phyloP scores from a whole-genome alignment of 2,113 vertebrate species.

The Amblyornis subalaris region DNA sequence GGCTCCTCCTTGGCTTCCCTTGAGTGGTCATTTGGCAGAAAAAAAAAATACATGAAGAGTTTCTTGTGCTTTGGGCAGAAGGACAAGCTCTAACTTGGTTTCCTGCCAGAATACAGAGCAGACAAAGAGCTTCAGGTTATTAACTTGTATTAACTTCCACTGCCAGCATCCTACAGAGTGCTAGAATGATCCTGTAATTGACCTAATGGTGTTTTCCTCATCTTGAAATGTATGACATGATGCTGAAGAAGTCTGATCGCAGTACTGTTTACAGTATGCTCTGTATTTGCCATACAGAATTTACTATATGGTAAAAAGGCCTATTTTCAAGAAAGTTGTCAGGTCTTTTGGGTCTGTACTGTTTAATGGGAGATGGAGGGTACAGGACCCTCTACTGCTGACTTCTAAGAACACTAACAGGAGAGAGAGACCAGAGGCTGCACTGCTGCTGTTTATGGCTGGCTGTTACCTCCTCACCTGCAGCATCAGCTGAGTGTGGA shows the following conservation, averaged over 20 bases:
- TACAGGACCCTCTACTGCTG: not conserved
- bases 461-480: not conserved
- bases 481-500: not conserved
- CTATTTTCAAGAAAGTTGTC: not conserved
- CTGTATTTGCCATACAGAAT: not conserved
- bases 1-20: not conserved
- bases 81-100: not conserved
- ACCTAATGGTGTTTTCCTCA: not conserved
- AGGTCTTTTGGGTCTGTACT: not conserved
- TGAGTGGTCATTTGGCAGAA: not conserved
- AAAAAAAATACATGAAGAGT: not conserved
- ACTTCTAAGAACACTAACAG: not conserved
- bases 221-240: not conserved
- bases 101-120: not conserved
- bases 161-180: not conserved
- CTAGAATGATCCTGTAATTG: not conserved
- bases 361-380: not conserved
- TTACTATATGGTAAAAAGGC: not conserved
- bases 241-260: not conserved
- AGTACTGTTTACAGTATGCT: not conserved
- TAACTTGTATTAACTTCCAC: not conserved
- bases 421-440: not conserved
- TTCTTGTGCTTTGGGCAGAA: not conserved
- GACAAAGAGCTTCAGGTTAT: not conserved
- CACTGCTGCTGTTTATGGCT: not conserved